Evolutionary conservation across 2,888 invertebrate species (phyloP), one percentile per base, ranked within the genome.

Genomic region (Sphinx pinastri): DNA sequence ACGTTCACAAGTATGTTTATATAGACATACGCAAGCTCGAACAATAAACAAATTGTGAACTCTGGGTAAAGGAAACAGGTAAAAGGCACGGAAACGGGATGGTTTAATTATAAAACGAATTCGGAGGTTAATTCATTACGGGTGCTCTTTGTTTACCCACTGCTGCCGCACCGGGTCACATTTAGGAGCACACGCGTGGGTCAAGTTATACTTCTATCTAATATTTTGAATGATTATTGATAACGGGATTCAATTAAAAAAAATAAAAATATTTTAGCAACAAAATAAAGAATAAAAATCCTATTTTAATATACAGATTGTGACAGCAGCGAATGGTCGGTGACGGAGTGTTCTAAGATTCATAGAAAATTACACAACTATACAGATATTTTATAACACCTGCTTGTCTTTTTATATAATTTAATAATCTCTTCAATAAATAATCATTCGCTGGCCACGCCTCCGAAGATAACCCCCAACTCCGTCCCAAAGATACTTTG

Each of bases 111-210:
- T 49, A 19, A 63, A 63, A 19, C 31, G 25, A 63, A 63, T 63
- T 49, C 63, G 19, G 58, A 58, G 63, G 63, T 63, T 63, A 63
- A 63, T 63, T 63, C 47, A 63, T 63, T 63, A 63, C 19, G 12
- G 7, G 13, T 0, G 11, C 63, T 63, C 49, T 60, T 60, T 63
- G 63, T 63, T 60, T 63, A 16, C 13, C 19, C 63, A 47, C 47
- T 49, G 13, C 16, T 11, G 5, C 10, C 16, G 47, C 16, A 1
- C 10, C 16, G 47, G 49, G 19, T 5, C 49, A 47, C 8, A 49
- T 13, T 63, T 16, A 63, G 19, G 49, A 47, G 5, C 16, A 60
- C 0, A 11, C n/a, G 2, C 4, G 11, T n/a, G 16, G 45, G 47
- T 12, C 16, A 47, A 19, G 19, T 25, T 5, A 57, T 31, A 16